Base-by-base conservation (phyloP, 2,113 vertebrate genomes). In the Phocoena sinus region DNA sequence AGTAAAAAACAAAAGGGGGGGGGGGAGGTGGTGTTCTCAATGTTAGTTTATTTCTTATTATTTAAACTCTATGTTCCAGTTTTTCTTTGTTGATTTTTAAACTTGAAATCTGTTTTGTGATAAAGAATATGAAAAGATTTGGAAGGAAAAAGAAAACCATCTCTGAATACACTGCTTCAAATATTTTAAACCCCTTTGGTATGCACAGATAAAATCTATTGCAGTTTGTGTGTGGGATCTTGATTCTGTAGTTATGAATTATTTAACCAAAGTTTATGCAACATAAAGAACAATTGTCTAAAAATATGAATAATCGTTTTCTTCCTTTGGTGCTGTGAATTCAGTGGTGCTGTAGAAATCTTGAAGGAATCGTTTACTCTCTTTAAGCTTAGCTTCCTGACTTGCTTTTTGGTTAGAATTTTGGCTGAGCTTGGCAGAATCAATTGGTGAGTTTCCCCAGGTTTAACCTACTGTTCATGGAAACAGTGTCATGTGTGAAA, bases 201-300 rank as follows among this genome's bases (percentile, higher is more conserved):
- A 87, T 89, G 67, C 73, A 18, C 50, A 80, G 82, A 94, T 89
- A 92, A 91, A 97, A 97, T 82, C 81, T 85, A 83, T 50, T 70
- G 56, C 58, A 80, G 84, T 80, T 83, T 65, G 20, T 84, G 44
- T 95, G 95, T 95, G 53, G 68, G 86, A 80, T 95, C 92, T 93
- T 95, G 89, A 95, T 92, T 97, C 56, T 73, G 58, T 84, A 86
- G 83, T 41, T 83, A 67, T 92, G 91, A 96, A 84, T 95, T 94
- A 97, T 95, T 96, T 93, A 97, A 97, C 58, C 53, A 93, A 60
- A 68, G 14, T 83, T 97, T 84, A 68, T 80, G 70, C 31, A 79
- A 93, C 85, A 94, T 89, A 94, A 94, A 97, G 96, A 92, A 97
- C 82, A 95, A 79, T 95, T 91, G 73, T 95, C 58, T 96, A 65